Base-by-base conservation (phyloP, 2,888 invertebrate species). In the Eurytoma adleriae region DNA sequence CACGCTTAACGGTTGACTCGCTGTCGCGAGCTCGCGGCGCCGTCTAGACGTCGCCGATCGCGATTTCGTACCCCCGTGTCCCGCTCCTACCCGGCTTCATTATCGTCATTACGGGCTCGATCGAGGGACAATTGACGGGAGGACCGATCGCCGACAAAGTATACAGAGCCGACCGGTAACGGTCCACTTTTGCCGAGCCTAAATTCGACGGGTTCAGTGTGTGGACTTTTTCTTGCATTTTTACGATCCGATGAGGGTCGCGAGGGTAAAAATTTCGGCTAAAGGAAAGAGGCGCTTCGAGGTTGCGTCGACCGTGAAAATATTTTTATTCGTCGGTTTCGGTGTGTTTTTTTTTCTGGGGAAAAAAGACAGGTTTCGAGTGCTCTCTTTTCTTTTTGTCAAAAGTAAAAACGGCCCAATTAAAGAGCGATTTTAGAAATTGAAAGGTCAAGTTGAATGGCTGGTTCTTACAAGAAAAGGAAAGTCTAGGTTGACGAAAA, bases 1-100 rank as follows among this genome's bases (percentile, higher is more conserved):
- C 84, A 86, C 61, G 61, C 83, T 87, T 90, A 90, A 90, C 90
- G 90, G 90, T 89, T 86, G 89, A 88, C 85, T 88, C 87, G 85
- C 79, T 84, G 84, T 84, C 83, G 84, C 85, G 84, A 86, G 84
- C 84, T 85, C 88, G 87, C 73, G 81, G 67, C 84, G 84, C 82
- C 88, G 86, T 86, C 85, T 7, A 7, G 5, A 40, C 40, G 40
- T 7, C 87, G 84, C 27, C 54, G 30, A 75, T 75, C 78, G 74
- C 56, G 62, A 80, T 82, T 67, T 77, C 61, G 16, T n/a, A 14
- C 16, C 20, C 14, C 27, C 24, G 16, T 13, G 40, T 27, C 50
- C 48, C 18, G 24, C 30, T 75, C 18, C 18, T 18, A 14, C 62
- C 50, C 1, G 18, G 30, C 50, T 62, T 68, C 48, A 79, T 79